A percentile compares a stretch with the other conserved stretches of the same genome.
Evolutionary conservation across 1,140 invertebrate species (phyloP).

Genomic region (Drosophila littoralis): DNA sequence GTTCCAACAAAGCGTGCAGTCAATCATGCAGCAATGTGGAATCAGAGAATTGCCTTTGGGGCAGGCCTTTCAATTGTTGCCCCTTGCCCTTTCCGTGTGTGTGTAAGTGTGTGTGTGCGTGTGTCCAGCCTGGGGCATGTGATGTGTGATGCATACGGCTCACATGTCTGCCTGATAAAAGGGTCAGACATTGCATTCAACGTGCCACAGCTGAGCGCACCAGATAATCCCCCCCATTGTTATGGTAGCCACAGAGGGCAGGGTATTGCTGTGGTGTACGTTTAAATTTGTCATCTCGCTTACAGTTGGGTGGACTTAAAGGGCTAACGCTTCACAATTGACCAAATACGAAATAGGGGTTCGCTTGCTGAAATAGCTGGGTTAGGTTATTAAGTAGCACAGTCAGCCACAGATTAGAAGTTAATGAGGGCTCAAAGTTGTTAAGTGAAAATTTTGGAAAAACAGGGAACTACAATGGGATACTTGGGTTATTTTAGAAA

Average conservation of each 20-base stretch:
- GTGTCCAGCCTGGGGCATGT: conserved; percentile 22
- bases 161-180: conserved; percentile 42
- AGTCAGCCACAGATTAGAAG: conserved; percentile 7
- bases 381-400: not conserved
- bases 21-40: conserved; percentile 38
- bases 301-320: conserved; percentile 11
- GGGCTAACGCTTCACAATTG: conserved; percentile 4
- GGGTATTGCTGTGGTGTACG: not conserved
- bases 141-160: conserved; percentile 23
- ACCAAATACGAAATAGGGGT: conserved; percentile 5
- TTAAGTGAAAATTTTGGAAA: not conserved
- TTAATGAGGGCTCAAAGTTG: not conserved
- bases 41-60: conserved; percentile 22
- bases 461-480: not conserved
- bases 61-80: conserved; percentile 18
- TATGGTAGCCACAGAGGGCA: not conserved
- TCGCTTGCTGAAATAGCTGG: not conserved
- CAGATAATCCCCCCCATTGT: conserved; percentile 42
- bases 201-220: conserved; percentile 36
- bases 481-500: not conserved
- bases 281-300: conserved; percentile 31
- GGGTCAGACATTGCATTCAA: conserved; percentile 41
- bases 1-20: conserved; percentile 29
- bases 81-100: conserved; percentile 14
- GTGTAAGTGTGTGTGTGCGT: conserved; percentile 9